phyloP scores from a whole-genome alignment of 1,140 invertebrate genomes.

The Drosophila insularis region DNA sequence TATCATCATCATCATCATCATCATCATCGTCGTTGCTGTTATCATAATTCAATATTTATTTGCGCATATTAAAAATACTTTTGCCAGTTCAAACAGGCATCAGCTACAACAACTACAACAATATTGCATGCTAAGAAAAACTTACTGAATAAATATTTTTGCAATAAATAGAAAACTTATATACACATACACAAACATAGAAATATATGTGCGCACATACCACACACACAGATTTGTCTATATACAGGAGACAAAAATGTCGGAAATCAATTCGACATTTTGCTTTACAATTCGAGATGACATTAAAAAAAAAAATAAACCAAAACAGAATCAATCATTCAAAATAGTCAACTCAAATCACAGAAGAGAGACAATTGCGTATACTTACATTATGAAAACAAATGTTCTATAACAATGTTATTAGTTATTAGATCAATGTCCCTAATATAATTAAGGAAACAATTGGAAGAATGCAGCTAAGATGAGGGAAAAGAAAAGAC shows the following conservation, averaged over 20 bases:
- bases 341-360: too few relatives aligned
- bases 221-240: slow-evolving; percentile 17
- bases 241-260: slow-evolving; percentile 9
- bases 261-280: background rate
- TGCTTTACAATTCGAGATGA: too few relatives aligned
- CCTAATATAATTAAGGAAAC: too few relatives aligned
- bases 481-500: too few relatives aligned
- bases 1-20: slow-evolving; percentile 12
- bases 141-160: slow-evolving; percentile 73
- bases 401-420: too few relatives aligned
- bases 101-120: slow-evolving; percentile 12
- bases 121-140: slow-evolving; percentile 51
- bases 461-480: too few relatives aligned
- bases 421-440: too few relatives aligned
- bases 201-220: too few relatives aligned
- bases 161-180: slow-evolving; percentile 61
- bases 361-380: too few relatives aligned
- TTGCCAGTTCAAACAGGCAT: slow-evolving; percentile 53
- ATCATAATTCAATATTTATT: slow-evolving; percentile 64
- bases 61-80: slow-evolving; percentile 72
- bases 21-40: slow-evolving; percentile 19
- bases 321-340: too few relatives aligned
- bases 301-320: too few relatives aligned
- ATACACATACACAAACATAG: background rate
- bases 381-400: too few relatives aligned